Conservation (phyloP, 2,797 vertebrate species). For the Neopelma chrysocephalum region DNA sequence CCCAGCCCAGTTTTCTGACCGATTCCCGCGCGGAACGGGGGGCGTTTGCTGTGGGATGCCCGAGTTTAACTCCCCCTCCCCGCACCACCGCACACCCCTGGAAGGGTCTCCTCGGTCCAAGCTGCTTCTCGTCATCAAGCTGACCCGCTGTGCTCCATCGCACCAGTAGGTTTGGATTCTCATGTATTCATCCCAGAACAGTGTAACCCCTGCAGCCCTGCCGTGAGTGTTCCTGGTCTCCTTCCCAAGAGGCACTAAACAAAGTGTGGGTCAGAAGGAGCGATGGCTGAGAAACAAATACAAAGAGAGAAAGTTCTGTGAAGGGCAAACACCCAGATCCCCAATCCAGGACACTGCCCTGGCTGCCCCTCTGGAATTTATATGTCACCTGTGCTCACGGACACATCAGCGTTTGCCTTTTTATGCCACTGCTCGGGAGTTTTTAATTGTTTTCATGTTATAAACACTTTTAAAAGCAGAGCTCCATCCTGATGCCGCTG, state of each 20-base stretch:
- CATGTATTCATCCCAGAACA: accelerated
- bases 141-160: accelerated
- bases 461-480: not conserved
- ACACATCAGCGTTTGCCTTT: not conserved
- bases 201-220: not conserved
- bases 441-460: accelerated
- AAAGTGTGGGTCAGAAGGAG: not conserved
- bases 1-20: accelerated
- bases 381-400: not conserved
- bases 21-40: not conserved
- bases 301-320: not conserved
- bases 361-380: not conserved
- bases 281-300: not conserved
- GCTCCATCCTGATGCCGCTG: accelerated
- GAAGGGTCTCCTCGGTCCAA: not conserved
- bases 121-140: accelerated
- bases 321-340: not conserved
- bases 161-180: accelerated
- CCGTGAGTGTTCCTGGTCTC: not conserved
- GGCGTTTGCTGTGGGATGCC: not conserved
- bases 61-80: not conserved
- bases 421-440: accelerated
- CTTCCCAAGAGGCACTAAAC: not conserved
- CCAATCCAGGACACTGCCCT: not conserved
- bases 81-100: accelerated